Percentiles rank a stretch among this genome's conserved stretches.
These are phyloP conservation scores for Phyllostomus discolor DNA, from an alignment of 2,113 vertebrate species.

Conservation along the genomic window DNA sequence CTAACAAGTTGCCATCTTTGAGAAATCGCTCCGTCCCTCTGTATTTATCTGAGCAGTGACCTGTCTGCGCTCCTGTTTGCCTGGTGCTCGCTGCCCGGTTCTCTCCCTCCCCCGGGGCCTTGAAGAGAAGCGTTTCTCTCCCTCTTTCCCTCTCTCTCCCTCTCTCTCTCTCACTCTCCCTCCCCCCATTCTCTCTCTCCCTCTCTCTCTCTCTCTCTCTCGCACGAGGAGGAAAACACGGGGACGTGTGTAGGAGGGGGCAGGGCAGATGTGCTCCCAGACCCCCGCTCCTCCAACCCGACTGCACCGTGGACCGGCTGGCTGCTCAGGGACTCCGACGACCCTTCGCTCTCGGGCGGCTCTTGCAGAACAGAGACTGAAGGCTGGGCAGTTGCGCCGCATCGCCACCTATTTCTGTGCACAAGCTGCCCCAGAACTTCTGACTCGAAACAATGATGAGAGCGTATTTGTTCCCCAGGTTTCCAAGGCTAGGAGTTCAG, in stretches of 20 bases:
- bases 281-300: background rate
- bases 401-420: fast-evolving
- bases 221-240: background rate
- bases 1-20: background rate
- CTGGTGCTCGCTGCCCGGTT: background rate
- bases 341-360: background rate
- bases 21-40: background rate
- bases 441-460: fast-evolving
- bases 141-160: too few species aligned
- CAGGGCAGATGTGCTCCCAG: background rate
- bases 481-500: background rate
- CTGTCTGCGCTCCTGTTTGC: background rate
- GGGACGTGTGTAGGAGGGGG: background rate
- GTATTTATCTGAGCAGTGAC: background rate
- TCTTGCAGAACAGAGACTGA: background rate
- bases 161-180: too few species aligned
- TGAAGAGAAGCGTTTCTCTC: too few species aligned
- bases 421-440: background rate
- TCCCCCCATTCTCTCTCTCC: too few species aligned
- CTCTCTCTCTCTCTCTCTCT: background rate
- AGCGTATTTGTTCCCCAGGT: fast-evolving
- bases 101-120: too few species aligned
- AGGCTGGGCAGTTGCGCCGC: fast-evolving
- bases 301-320: fast-evolving
- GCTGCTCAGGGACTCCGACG: fast-evolving